Evolutionary conservation across 2,888 invertebrate genomes (phyloP).

Genomic region (Stenurella melanura): DNA sequence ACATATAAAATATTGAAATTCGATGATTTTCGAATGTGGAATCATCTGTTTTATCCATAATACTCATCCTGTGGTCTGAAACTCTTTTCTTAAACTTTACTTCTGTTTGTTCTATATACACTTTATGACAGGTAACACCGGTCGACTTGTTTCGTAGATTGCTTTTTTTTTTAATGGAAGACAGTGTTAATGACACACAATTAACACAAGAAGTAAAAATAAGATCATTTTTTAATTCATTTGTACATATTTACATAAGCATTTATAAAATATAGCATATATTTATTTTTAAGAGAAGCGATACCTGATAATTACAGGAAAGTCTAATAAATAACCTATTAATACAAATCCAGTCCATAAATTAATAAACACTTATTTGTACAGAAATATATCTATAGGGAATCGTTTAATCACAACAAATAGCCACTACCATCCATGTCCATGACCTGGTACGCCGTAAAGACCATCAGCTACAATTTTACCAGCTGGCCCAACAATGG

Average conservation of each 20-base stretch:
- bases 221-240: neutral
- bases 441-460: constrained; percentile 62
- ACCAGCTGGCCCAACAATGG: constrained; percentile 58
- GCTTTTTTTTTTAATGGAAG: no score
- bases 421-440: constrained; percentile 44
- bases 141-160: no score
- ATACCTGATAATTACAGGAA: neutral
- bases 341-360: neutral
- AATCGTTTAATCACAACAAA: neutral
- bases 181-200: no score
- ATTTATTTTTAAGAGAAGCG: no score
- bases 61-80: no score
- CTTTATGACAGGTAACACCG: no score
- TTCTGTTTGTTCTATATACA: no score
- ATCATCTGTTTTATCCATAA: no score
- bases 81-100: no score
- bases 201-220: neutral
- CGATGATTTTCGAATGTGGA: no score
- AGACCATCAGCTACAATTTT: constrained; percentile 67
- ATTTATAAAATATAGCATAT: neutral
- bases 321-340: neutral
- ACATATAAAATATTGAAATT: no score
- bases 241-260: neutral
- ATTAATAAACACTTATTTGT: neutral
- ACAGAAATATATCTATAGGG: neutral